Evolutionary conservation across 2,888 invertebrate species (phyloP).

Genomic region (Lepas anatifera): DNA sequence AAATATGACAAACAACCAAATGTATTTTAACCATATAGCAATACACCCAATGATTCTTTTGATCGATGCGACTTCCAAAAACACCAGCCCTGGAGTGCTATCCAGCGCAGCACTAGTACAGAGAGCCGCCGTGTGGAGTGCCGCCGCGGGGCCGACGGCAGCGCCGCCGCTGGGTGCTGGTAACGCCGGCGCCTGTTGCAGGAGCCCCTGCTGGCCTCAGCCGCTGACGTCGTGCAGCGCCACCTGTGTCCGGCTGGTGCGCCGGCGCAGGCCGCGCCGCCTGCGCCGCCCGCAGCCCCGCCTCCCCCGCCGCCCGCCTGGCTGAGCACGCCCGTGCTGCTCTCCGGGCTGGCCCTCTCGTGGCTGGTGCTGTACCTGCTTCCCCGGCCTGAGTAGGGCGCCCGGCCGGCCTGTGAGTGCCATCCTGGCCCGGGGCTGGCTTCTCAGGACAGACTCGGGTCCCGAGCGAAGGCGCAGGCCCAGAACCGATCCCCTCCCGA

Average conservation of each 20-base stretch:
- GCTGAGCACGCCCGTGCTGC: background rate
- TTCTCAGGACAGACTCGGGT: too few relatives aligned
- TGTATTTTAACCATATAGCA: too few relatives aligned
- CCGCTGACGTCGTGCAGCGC: too few relatives aligned
- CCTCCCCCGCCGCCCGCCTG: background rate
- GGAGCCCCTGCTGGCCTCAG: background rate
- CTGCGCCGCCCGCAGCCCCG: background rate
- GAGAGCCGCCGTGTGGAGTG: too few relatives aligned
- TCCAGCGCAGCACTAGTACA: too few relatives aligned
- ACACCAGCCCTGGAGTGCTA: too few relatives aligned
- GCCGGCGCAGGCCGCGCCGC: background rate
- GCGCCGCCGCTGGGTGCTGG: background rate
- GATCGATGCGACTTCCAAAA: too few relatives aligned
- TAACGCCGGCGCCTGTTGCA: background rate
- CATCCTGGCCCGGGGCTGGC: too few relatives aligned
- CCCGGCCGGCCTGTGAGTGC: background rate
- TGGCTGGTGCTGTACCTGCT: conserved; percentile 1
- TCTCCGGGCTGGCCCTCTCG: background rate
- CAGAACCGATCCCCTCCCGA: too few relatives aligned
- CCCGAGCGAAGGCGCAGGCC: too few relatives aligned
- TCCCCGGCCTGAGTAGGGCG: background rate
- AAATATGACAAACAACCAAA: too few relatives aligned
- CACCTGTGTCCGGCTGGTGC: background rate
- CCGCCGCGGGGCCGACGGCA: background rate
- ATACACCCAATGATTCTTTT: too few relatives aligned